Base-by-base conservation (phyloP, 2,113 vertebrate species). In the Phasianus colchicus region DNA sequence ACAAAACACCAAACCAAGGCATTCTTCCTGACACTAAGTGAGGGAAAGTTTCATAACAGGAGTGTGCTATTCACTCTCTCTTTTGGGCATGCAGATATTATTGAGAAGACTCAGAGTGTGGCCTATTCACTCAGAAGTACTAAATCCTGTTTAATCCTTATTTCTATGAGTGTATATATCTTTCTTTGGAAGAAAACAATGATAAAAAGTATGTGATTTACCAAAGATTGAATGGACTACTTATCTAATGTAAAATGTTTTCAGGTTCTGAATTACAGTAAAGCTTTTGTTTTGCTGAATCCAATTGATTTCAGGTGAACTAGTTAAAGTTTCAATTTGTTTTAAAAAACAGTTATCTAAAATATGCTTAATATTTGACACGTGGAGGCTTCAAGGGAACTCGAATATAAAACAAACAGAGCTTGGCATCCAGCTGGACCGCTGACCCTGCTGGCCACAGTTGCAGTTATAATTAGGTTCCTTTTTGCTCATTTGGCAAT, bases 21-120 rank as follows among this genome's bases (percentile, higher is more conserved):
- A 65, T 78, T 87, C 34, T 95, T 91, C 89, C 55, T 84, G 78
- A 43, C 0, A 0, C 42, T 64, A 78, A 92, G 52, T 61, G 34
- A 81, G 77, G 27, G 30, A 76, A 90, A 73, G 27, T 92, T 96
- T 91, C 81, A 76, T 67, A 95, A 92, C 34, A 69, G 40, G 22
- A 17, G 19, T 63, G 24, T 72, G 17, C 60, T 91, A 32, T 77
- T 88, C 50, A 74, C 13, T 30, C 55, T 69, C 14, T 30, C 65
- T 75, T 80, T 72, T 16, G 63, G 47, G 40, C 71, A 89, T n/a
- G 54, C 34, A 94, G 86, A 82, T 89, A 75, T 29, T 82, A n/a
- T 32, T n/a, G 63, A 73, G 73, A 72, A 67, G 65, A 78, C 16
- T 47, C 48, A 65, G 25, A 82, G n/a, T 36, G 25, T 0, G 1